Evolutionary conservation across 2,113 vertebrate species (phyloP).

Genomic region (Chelonoidis abingdonii): DNA sequence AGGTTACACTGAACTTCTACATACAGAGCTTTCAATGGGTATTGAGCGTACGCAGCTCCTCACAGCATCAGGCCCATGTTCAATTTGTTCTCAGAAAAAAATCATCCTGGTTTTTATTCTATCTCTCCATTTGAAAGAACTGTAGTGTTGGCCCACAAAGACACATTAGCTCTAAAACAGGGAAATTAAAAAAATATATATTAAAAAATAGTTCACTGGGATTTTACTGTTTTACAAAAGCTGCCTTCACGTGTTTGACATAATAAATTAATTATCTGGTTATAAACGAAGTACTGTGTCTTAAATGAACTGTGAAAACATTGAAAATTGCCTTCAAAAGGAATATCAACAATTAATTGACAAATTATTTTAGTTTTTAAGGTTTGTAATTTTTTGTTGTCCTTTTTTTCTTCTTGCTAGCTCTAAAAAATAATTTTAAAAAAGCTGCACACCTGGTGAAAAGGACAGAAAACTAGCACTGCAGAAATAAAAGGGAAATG

Average conservation of each 20-base stretch:
- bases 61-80: fast-evolving
- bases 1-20: not conserved
- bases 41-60: fast-evolving
- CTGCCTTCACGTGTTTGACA: fast-evolving
- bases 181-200: not conserved
- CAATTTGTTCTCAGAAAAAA: not conserved
- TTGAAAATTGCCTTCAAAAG: not conserved
- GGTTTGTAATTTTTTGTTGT: not conserved
- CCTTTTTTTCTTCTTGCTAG: not conserved
- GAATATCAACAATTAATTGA: not conserved
- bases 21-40: not conserved
- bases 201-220: fast-evolving
- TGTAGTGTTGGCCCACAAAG: not conserved
- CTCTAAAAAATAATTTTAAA: conserved; percentile 26
- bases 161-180: not conserved
- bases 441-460: conserved; percentile 17
- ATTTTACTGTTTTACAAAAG: conserved; percentile 1
- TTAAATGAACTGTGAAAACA: not conserved
- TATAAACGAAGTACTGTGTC: not conserved
- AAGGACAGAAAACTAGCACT: not conserved
- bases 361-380: not conserved
- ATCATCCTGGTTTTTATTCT: fast-evolving
- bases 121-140: not conserved
- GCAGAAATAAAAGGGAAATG: conserved; percentile 22
- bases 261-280: not conserved